Percentiles rank a stretch among this genome's conserved stretches.
phyloP scores from a whole-genome alignment of 2,888 invertebrate species.

The Eulithis testata region DNA sequence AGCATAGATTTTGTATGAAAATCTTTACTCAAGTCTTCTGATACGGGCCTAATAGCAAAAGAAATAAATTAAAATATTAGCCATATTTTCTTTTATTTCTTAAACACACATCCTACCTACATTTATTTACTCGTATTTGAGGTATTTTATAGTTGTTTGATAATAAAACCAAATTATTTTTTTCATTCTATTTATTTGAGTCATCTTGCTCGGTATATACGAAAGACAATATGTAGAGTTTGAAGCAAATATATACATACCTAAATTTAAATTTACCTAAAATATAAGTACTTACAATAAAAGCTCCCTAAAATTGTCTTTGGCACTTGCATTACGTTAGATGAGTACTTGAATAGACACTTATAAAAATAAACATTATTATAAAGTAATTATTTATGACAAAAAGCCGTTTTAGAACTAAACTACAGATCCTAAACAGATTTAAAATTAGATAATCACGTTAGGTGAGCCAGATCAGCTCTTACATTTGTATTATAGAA shows the following conservation, averaged over 20 bases:
- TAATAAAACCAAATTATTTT: conserved; percentile 48
- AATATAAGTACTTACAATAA: conserved; percentile 60
- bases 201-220: conserved; percentile 65
- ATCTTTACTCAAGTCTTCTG: too few relatives aligned
- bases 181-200: conserved; percentile 70
- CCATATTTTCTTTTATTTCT: too few relatives aligned
- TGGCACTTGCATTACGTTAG: conserved; percentile 76
- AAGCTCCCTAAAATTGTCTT: conserved; percentile 78
- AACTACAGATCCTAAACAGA: not conserved
- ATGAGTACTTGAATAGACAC: conserved; percentile 32
- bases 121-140: too few relatives aligned
- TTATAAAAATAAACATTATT: conserved; percentile 28
- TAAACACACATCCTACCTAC: too few relatives aligned
- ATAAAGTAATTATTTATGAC: conserved; percentile 6
- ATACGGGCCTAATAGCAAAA: too few relatives aligned
- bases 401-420: not conserved
- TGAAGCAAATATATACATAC: conserved; percentile 67
- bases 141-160: not conserved
- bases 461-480: not conserved
- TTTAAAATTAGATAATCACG: not conserved
- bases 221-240: conserved; percentile 70
- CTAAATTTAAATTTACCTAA: conserved; percentile 44
- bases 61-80: too few relatives aligned
- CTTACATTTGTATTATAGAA: not conserved
- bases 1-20: too few relatives aligned